phyloP scores from a whole-genome alignment of 64 coral and sea anemone genomes.

The Montipora capricornis region DNA sequence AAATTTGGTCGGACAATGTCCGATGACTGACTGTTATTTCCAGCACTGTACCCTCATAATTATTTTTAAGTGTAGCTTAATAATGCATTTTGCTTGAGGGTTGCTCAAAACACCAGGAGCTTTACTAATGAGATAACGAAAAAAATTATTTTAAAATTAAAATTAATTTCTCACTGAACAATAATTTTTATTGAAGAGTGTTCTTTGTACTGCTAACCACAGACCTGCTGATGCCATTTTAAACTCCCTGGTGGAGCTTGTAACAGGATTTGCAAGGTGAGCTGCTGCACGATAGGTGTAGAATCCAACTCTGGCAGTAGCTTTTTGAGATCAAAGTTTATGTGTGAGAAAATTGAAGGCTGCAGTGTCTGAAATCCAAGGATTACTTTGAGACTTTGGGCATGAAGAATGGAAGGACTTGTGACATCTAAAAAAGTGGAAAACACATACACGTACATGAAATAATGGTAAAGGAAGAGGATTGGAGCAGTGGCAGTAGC shows the following conservation, averaged over 20 bases:
- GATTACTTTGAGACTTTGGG: conserved; percentile 73
- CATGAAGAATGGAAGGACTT: conserved; percentile 32
- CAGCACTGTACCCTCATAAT: too few species aligned
- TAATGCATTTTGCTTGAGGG: too few species aligned
- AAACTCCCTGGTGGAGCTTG: conserved; percentile 58
- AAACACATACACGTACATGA: background rate
- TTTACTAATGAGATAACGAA: too few species aligned
- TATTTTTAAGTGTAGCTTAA: too few species aligned
- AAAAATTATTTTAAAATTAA: too few species aligned
- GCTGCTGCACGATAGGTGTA: conserved; percentile 66
- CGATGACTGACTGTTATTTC: too few species aligned
- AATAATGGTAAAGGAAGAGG: too few species aligned
- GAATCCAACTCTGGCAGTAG: conserved; percentile 58
- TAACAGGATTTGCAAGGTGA: conserved; percentile 69
- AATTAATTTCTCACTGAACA: too few species aligned
- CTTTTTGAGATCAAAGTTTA: conserved; percentile 78
- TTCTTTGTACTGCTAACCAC: background rate
- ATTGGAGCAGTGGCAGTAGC: too few species aligned
- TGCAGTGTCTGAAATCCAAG: conserved; percentile 65
- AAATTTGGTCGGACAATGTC: too few species aligned
- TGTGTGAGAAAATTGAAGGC: conserved; percentile 61
- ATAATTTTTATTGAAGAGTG: too few species aligned
- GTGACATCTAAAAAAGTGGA: conserved; percentile 17
- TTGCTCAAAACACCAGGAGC: too few species aligned
- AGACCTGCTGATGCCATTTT: conserved; percentile 80